phyloP scores from a whole-genome alignment of 2,888 invertebrate genomes.

The Halictus quadricinctus region DNA sequence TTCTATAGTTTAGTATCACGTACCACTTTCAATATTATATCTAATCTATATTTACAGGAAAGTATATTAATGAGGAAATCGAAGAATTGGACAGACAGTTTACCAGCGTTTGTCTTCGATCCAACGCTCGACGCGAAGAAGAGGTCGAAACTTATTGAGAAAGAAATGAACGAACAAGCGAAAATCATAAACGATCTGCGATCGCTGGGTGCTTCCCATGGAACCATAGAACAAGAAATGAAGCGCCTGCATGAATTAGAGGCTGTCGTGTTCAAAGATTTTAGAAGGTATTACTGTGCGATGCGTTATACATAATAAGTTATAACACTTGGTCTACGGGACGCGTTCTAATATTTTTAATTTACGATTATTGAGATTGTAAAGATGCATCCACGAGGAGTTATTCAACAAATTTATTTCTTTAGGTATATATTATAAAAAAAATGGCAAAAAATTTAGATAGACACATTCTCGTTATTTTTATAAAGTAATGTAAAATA shows the following conservation, averaged over 20 bases:
- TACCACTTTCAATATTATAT: background rate
- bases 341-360: too few species aligned
- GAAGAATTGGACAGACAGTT: conserved; percentile 88
- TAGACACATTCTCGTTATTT: too few species aligned
- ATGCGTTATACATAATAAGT: background rate
- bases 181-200: conserved; percentile 96
- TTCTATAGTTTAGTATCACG: background rate
- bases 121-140: conserved; percentile 90
- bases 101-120: conserved; percentile 93
- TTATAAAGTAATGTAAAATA: too few species aligned
- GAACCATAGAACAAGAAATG: conserved; percentile 96
- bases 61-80: conserved; percentile 86
- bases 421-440: too few species aligned
- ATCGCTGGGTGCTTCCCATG: conserved; percentile 93
- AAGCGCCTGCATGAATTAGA: conserved; percentile 96
- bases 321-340: too few species aligned
- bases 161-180: conserved; percentile 98
- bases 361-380: too few species aligned
- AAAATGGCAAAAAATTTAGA: too few species aligned
- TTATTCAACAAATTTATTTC: too few species aligned
- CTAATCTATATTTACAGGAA: conserved; percentile 83
- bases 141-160: conserved; percentile 96
- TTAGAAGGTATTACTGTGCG: conserved; percentile 85
- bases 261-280: conserved; percentile 96
- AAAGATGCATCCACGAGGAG: too few species aligned